Percentiles rank a stretch among this genome's conserved stretches.
phyloP scores from a whole-genome alignment of 2,113 vertebrate species.

The Stomatorhinus ivindoensis region DNA sequence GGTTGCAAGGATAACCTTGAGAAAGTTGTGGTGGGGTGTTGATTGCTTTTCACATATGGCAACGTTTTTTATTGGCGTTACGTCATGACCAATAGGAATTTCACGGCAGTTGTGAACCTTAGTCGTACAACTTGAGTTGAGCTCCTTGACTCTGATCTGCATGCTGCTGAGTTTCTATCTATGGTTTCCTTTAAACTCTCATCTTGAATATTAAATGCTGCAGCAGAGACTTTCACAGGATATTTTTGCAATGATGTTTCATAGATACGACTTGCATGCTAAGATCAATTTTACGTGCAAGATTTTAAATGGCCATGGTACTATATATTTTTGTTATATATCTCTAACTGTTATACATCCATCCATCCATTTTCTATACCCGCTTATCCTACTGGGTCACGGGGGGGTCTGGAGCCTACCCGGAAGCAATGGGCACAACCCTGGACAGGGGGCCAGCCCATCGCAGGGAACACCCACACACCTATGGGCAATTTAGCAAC shows the following conservation, averaged over 20 bases:
- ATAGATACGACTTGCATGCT: background rate
- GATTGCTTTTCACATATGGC: conserved; percentile 35
- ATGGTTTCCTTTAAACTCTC: background rate
- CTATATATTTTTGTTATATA: background rate
- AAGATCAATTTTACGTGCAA: background rate
- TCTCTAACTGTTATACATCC: background rate
- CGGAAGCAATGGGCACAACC: too few relatives aligned
- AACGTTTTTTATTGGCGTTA: conserved; percentile 28
- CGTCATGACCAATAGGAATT: conserved; percentile 13
- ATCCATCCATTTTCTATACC: too few relatives aligned
- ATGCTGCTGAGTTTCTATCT: background rate
- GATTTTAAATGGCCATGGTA: background rate
- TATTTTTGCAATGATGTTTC: background rate
- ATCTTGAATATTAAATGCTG: background rate
- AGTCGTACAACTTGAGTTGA: conserved; percentile 9
- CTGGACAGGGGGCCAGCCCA: too few relatives aligned
- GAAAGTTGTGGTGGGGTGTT: conserved; percentile 11
- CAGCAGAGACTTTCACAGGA: background rate
- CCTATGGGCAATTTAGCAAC: too few relatives aligned
- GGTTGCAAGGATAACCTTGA: conserved; percentile 35
- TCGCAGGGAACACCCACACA: too few relatives aligned
- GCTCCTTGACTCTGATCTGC: background rate
- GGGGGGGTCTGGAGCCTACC: too few relatives aligned
- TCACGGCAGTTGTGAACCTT: background rate
- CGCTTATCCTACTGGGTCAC: too few relatives aligned